Evolutionary conservation across 2,797 vertebrate species (phyloP).

Genomic region (Phoxinus dragarum): DNA sequence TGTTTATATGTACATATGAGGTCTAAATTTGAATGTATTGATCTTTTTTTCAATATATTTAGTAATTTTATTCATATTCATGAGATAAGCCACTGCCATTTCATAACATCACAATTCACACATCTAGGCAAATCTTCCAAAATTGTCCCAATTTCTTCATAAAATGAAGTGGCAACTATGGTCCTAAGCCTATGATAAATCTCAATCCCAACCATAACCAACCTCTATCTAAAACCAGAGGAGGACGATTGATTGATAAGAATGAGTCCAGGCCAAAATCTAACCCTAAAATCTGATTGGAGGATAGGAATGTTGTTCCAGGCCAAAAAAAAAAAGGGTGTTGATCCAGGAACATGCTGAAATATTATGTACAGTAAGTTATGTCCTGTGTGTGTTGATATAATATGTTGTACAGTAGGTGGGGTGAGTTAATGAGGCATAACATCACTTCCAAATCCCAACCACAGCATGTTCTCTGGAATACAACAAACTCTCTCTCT

Average conservation of each 20-base stretch:
- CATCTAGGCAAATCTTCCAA: neutral
- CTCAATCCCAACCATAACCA: neutral
- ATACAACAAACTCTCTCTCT: slow-evolving; percentile 1
- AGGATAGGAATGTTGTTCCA: neutral
- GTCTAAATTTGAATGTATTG: neutral
- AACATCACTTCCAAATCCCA: slow-evolving; percentile 24
- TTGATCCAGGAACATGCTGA: neutral
- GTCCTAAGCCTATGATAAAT: neutral
- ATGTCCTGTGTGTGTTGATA: neutral
- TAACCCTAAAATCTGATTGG: neutral
- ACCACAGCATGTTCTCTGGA: neutral
- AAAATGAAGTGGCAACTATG: neutral
- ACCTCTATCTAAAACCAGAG: neutral
- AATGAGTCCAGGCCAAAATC: neutral
- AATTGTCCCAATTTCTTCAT: neutral
- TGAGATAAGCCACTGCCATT: neutral
- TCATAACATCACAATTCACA: neutral
- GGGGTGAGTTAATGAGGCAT: slow-evolving; percentile 12
- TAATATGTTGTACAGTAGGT: neutral
- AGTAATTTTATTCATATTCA: neutral
- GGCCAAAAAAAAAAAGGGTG: neutral
- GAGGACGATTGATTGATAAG: neutral
- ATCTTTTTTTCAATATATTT: neutral
- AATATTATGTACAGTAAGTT: slow-evolving; percentile 1
- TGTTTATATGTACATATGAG: neutral